A percentile compares a stretch with the other conserved stretches of the same genome.
Evolutionary conservation across 2,113 vertebrate genomes (phyloP).

Genomic region (Numida meleagris): DNA sequence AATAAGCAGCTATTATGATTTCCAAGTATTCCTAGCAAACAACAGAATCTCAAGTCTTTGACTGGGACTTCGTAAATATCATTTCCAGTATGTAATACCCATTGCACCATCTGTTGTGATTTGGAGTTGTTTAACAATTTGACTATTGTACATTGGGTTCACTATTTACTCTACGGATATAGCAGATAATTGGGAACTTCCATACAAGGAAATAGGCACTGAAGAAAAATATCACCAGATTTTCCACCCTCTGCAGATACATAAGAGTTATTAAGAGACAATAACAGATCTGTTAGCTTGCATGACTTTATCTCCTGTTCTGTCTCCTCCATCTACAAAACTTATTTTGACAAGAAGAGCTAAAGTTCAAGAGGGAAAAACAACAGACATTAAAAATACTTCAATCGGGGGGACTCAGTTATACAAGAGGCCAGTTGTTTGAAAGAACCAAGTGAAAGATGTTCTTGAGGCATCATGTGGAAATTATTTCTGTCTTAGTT

Average conservation of each 20-base stretch:
- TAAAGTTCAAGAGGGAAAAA: constrained; percentile 12
- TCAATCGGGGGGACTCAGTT: background rate
- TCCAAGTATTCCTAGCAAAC: background rate
- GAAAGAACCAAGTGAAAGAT: background rate
- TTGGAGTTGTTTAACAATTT: constrained; percentile 1
- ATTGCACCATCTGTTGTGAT: background rate
- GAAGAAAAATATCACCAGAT: constrained; percentile 31
- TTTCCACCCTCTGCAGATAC: background rate
- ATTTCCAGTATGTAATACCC: background rate
- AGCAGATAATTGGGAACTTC: background rate
- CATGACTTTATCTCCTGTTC: background rate
- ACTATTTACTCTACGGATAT: background rate
- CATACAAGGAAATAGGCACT: background rate
- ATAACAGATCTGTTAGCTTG: constrained; percentile 12
- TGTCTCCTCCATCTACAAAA: background rate
- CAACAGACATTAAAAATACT: background rate
- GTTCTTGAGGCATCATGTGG: background rate
- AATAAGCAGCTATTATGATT: background rate
- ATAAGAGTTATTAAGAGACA: constrained; percentile 1
- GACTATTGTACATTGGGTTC: background rate
- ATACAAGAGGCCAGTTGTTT: background rate
- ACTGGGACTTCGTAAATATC: background rate
- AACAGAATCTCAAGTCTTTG: background rate
- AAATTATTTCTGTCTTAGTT: background rate
- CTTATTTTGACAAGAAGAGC: constrained; percentile 8